These are phyloP conservation scores for Apostichopus leukothele DNA, from an alignment of 53 echinoderm and acorn worm species.

Conservation along the genomic window DNA sequence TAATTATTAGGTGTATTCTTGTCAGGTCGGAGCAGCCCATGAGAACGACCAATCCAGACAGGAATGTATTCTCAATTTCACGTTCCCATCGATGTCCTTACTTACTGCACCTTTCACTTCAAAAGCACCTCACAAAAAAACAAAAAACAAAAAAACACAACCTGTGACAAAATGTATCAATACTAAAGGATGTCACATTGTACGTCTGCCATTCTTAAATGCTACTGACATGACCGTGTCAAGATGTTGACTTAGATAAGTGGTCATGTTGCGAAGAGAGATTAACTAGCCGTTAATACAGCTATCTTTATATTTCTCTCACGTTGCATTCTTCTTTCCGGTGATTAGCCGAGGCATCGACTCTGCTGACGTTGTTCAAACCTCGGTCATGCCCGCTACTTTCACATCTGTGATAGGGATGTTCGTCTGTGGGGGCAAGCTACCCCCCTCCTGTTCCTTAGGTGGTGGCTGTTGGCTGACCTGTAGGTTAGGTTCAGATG, in stretches of 20 bases:
- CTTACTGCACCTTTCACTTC: background rate
- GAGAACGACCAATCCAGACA: too few species aligned
- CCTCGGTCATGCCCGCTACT: slow-evolving; percentile 40
- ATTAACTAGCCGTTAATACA: too few species aligned
- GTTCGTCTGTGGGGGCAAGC: slow-evolving; percentile 26
- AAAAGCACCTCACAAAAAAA: background rate
- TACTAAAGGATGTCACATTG: background rate
- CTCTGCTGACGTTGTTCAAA: background rate
- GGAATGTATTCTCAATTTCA: too few species aligned
- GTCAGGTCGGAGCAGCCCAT: too few species aligned
- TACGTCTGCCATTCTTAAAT: too few species aligned
- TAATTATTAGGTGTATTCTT: too few species aligned
- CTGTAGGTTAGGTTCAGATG: slow-evolving; percentile 77
- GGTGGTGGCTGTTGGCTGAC: slow-evolving; percentile 43
- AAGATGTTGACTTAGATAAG: too few species aligned
- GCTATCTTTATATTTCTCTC: too few species aligned
- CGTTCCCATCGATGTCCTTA: too few species aligned
- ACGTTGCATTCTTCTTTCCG: background rate
- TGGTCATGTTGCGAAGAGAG: too few species aligned
- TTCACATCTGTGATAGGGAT: slow-evolving; percentile 56
- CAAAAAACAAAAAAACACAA: background rate
- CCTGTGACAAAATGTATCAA: background rate
- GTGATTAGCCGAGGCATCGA: background rate
- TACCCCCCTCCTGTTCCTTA: slow-evolving; percentile 32
- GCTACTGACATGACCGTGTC: too few species aligned